Percentiles rank a stretch among this genome's conserved stretches.
Evolutionary conservation across 1,140 invertebrate genomes (phyloP).

Genomic region (Vanessa atalanta): DNA sequence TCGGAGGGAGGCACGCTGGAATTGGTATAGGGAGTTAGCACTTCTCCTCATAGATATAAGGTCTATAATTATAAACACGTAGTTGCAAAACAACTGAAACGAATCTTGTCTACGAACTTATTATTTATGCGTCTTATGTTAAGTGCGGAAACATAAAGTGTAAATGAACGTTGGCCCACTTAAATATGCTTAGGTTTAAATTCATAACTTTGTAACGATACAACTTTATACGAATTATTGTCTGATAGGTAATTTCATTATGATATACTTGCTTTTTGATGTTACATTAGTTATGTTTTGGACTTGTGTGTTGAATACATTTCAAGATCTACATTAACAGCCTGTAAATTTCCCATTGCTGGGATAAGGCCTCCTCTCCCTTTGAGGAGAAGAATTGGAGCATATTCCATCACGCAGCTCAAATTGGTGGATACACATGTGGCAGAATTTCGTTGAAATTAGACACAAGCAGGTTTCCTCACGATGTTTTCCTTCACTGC

Average conservation of each 20-base stretch:
- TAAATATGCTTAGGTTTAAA: conserved; percentile 9
- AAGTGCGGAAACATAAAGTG: conserved; percentile 22
- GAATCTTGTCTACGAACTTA: conserved; percentile 39
- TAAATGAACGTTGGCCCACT: conserved; percentile 11
- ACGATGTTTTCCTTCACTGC: too few species aligned
- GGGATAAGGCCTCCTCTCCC: too few species aligned
- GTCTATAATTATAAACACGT: conserved; percentile 45
- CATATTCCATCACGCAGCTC: too few species aligned
- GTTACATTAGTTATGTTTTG: not conserved
- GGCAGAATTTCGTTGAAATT: too few species aligned
- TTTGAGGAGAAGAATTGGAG: too few species aligned
- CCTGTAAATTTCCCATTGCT: too few species aligned
- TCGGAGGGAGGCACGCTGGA: conserved; percentile 41
- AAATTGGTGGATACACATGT: too few species aligned
- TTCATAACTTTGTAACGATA: conserved; percentile 24
- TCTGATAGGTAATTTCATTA: not conserved
- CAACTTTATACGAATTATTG: conserved; percentile 7
- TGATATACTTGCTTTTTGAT: not conserved
- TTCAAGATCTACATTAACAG: not conserved
- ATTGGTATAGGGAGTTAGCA: conserved; percentile 43
- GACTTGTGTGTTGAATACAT: not conserved
- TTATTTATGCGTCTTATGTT: conserved; percentile 20
- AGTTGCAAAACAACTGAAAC: conserved; percentile 44
- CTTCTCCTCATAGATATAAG: conserved; percentile 38
- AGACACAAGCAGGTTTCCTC: too few species aligned